Percentiles rank a stretch among this genome's conserved stretches.
Evolutionary conservation across 2,113 vertebrate species (phyloP).

Genomic region (Taxidea taxus): DNA sequence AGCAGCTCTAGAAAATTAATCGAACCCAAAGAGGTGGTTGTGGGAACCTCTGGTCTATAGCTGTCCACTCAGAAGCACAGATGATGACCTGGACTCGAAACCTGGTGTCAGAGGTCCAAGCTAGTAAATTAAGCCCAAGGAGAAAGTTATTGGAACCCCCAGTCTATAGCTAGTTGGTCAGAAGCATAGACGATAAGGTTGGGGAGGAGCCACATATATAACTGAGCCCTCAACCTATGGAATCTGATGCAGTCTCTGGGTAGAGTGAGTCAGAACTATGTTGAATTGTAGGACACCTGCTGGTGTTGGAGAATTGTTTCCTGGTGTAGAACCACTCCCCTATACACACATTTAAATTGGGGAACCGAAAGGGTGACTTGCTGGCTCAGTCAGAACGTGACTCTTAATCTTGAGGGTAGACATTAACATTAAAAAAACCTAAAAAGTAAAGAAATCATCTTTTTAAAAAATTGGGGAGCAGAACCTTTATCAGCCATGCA

Average conservation of each 20-base stretch:
- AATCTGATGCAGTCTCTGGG: too few relatives aligned
- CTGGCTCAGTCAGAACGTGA: not conserved
- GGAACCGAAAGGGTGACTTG: not conserved
- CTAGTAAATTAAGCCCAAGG: not conserved
- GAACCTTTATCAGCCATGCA: not conserved
- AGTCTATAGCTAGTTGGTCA: not conserved
- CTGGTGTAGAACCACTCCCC: not conserved
- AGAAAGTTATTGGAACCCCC: too few relatives aligned
- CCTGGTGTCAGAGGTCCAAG: not conserved
- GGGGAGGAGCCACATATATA: not conserved
- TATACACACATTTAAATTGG: not conserved
- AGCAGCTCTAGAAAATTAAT: not conserved
- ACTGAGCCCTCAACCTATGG: not conserved
- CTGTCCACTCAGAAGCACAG: not conserved
- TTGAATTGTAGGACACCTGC: not conserved
- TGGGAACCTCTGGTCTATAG: not conserved
- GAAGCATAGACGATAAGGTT: not conserved
- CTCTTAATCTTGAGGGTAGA: not conserved
- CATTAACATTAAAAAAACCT: not conserved
- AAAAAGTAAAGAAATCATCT: not conserved
- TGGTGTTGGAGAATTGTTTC: not conserved
- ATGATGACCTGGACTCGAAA: not conserved
- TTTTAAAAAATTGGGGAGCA: not conserved
- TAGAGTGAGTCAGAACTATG: not conserved
- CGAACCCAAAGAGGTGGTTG: not conserved